Conservation (phyloP, 2,888 invertebrate genomes). For the Netelia virgata region DNA sequence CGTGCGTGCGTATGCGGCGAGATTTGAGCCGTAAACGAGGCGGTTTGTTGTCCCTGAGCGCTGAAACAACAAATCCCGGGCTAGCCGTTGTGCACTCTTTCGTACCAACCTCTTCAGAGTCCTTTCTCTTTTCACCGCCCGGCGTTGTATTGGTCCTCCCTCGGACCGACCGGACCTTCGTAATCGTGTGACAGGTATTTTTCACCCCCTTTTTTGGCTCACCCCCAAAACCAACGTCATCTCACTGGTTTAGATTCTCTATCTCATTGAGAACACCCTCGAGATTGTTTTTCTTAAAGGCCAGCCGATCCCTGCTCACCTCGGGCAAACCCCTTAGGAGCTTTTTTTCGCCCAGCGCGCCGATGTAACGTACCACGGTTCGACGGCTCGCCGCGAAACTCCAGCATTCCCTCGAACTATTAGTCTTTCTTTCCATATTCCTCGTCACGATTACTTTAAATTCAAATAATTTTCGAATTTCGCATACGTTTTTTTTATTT, state of each 20-base stretch:
- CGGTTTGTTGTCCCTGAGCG: slow-evolving; percentile 76
- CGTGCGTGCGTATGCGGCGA: slow-evolving; percentile 16
- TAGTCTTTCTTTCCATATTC: neutral
- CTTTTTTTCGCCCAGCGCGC: slow-evolving; percentile 3
- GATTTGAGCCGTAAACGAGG: slow-evolving; percentile 41
- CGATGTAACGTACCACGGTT: neutral
- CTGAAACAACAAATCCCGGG: slow-evolving; percentile 78
- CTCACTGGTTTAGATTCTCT: slow-evolving; percentile 23
- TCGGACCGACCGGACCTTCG: slow-evolving; percentile 63
- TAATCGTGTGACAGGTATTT: slow-evolving; percentile 70
- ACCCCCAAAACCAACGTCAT: slow-evolving; percentile 19
- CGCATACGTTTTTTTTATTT: neutral
- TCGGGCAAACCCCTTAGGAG: neutral
- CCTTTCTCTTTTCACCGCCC: slow-evolving; percentile 44
- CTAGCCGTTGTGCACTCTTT: slow-evolving; percentile 53
- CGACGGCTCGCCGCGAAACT: neutral
- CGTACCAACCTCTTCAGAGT: slow-evolving; percentile 28
- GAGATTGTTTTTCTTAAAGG: slow-evolving; percentile 68
- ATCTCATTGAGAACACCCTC: slow-evolving; percentile 21
- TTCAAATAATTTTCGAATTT: too few species aligned
- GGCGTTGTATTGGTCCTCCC: slow-evolving; percentile 59
- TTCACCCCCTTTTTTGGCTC: slow-evolving; percentile 36
- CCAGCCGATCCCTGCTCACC: slow-evolving; percentile 55
- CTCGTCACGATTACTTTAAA: neutral
- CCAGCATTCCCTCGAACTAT: neutral